Evolutionary conservation across 2,797 vertebrate species (phyloP), one percentile per base, ranked within the genome.

Genomic region (Chaetodon trifasciatus): DNA sequence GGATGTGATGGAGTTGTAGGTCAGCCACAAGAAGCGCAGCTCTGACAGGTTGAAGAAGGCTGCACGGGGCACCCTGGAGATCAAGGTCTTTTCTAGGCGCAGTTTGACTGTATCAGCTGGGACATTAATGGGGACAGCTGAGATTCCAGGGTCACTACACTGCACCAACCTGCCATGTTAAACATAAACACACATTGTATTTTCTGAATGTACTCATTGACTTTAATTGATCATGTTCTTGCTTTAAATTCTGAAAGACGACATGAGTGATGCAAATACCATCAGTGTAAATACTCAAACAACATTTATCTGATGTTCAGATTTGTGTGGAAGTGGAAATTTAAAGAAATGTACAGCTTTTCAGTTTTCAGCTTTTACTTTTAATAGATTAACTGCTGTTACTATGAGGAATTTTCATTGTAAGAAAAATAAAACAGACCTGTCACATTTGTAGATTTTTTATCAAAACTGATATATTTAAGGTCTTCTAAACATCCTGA

Each of bases 11-110:
- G 95, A 93, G 89, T 97, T 97, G 90, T 97, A 99, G 42, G 96
- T 96, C 47, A 98, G 77, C 97, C 98, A 98, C 83, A 99, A 89
- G 86, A 96, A 97, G n/a, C 85, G 95, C 49, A 99, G 95, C 73
- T 97, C 95, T 2, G 95, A 96, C 74, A 99, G 92, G 88, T 97
- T 97, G 89, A 97, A 98, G 93, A 99, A 99, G 86, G 98, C 97
- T 88, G 98, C 97, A 0, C 96, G 93, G 0, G 97, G 96, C 57
- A 99, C 91, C 60, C 88, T 95, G 74, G 93, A 94, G 76, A 98
- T 93, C 21, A 90, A 93, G 0, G 97, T 98, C 91, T 97, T 98
- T 93, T 99, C 97, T 63, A 99, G 93, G 7, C 96, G 96, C 60
- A 99, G 96, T 76, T 97, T 97, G 62, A 95, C 89, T 0, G 96